These are phyloP conservation scores for Emydocephalus ijimae DNA, from an alignment of 2,113 vertebrate genomes.

Conservation along the genomic window DNA sequence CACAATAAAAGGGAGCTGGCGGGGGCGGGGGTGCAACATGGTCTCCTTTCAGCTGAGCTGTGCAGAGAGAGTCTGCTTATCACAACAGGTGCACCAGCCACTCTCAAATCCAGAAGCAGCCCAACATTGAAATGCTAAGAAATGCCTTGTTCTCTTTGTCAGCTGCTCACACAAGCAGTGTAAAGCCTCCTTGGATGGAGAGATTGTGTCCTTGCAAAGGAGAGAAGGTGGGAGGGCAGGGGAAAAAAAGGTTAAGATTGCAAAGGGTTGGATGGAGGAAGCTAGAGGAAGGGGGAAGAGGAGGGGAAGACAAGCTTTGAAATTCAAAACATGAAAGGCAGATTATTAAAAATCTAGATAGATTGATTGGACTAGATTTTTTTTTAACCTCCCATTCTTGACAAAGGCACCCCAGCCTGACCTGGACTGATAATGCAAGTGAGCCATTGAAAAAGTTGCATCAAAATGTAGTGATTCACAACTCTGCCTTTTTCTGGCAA, in stretches of 20 bases:
- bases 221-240: conserved; percentile 38
- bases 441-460: background rate
- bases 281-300: background rate
- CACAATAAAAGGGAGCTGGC: conserved; percentile 25
- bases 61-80: conserved; percentile 67
- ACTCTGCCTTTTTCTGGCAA: background rate
- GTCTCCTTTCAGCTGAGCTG: conserved; percentile 61
- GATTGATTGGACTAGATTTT: background rate
- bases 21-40: background rate
- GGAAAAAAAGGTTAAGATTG: background rate
- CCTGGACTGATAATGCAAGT: background rate
- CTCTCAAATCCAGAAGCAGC: conserved; percentile 68
- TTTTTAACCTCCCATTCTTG: background rate
- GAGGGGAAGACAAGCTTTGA: background rate
- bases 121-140: conserved; percentile 68
- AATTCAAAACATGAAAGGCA: conserved; percentile 1
- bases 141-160: conserved; percentile 74
- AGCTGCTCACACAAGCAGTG: conserved; percentile 63
- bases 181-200: conserved; percentile 66
- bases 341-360: background rate
- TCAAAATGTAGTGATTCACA: background rate
- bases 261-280: background rate
- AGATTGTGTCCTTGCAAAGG: conserved; percentile 44
- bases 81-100: conserved; percentile 71
- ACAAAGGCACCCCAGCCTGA: background rate